A percentile compares a stretch with the other conserved stretches of the same genome.
Evolutionary conservation across 2,113 vertebrate genomes (phyloP).

Genomic region (Limanda limanda): DNA sequence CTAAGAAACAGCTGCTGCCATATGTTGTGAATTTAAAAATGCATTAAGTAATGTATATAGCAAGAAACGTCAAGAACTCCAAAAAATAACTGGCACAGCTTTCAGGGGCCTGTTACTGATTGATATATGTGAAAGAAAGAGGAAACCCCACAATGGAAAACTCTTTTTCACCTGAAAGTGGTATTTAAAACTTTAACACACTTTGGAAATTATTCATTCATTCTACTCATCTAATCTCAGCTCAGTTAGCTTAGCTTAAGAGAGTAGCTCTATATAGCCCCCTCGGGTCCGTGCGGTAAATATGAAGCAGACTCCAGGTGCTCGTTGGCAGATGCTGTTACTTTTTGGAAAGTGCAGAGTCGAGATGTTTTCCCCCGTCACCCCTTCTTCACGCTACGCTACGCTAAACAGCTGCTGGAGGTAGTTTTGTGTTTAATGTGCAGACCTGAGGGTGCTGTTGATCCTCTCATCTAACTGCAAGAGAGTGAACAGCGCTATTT

Average conservation of each 20-base stretch:
- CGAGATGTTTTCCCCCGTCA: not conserved
- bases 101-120: not conserved
- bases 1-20: slow-evolving; percentile 29
- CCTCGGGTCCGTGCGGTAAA: not conserved
- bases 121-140: not conserved
- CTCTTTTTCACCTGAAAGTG: not conserved
- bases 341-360: not conserved
- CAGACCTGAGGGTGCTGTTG: not conserved
- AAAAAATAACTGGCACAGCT: not conserved
- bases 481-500: not conserved
- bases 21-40: slow-evolving; percentile 21
- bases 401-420: not conserved
- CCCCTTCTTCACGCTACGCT: not conserved
- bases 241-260: not conserved
- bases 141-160: not conserved
- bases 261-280: not conserved
- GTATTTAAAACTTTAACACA: not conserved
- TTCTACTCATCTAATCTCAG: not conserved
- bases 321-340: not conserved
- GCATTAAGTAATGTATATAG: not conserved
- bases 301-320: slow-evolving; percentile 5
- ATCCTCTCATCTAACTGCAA: slow-evolving; percentile 10
- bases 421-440: slow-evolving; percentile 1
- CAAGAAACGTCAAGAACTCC: not conserved
- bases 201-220: not conserved